Evolutionary conservation across 1,140 invertebrate species (phyloP), one percentile per base, ranked within the genome.

Genomic region (Chlorops oryzae): DNA sequence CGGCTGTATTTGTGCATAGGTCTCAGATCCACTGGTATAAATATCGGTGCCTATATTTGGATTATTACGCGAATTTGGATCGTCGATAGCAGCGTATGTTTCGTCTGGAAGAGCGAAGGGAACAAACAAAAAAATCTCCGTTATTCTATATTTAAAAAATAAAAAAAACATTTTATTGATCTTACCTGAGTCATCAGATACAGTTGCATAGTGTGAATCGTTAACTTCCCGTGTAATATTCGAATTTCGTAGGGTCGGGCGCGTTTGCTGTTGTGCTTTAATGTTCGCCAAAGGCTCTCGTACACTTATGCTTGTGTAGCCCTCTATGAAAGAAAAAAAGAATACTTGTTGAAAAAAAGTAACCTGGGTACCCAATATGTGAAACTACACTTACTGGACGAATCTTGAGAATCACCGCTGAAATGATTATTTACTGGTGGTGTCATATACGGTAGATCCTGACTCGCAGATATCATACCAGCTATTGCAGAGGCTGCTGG

Each of bases 241-340:
- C 49, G 77, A 73, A 60, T 73, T 76, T 57, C 65, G 75, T 17
- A 55, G 63, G 38, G 71, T 58, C 35, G 61, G 68, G 1, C 41
- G 54, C 5, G 70, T 60, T 59, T 78, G 77, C 13, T 77, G 77
- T 65, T 80, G 74, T 18, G 81, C 81, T 34, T 84, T 73, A 51
- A 88, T 85, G 60, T 84, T 85, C 15, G 85, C 84, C 51, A 92
- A 74, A 3, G 90, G 90, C 71, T 92, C 89, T 13, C 90, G 76
- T 2, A 93, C 90, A 63, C 88, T 92, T 57, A 92, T 92, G 61
- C 88, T 91, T 2, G 89, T 92, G 61, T 93, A 93, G 32, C 90
- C 88, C 75, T 90, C 87, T n/a, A n/a, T 88, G 70, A 15, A 77
- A 75, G 52, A 27, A 22, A 58, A 32, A 37, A 51, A 40, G 21